phyloP scores from a whole-genome alignment of 2,888 invertebrate genomes.

The Caenorhabditis becei region DNA sequence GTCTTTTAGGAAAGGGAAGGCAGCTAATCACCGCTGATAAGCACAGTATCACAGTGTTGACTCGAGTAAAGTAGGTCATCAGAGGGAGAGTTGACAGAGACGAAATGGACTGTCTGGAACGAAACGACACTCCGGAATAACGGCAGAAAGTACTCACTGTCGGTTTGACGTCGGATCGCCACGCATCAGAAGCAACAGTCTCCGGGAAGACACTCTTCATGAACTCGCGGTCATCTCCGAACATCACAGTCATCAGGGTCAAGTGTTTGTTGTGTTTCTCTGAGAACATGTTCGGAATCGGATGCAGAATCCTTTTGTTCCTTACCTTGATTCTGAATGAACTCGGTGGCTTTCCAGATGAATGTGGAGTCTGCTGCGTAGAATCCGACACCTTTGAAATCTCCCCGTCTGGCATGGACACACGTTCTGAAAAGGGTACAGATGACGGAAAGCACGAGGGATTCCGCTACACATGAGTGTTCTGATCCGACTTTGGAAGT shows the following conservation, averaged over 20 bases:
- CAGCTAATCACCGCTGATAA: constrained; percentile 16
- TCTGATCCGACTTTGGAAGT: background rate
- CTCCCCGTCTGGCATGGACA: constrained; percentile 1
- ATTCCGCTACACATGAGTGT: no score
- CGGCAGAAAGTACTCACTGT: background rate
- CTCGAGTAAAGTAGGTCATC: constrained; percentile 15
- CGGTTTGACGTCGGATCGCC: background rate
- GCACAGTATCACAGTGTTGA: constrained; percentile 23
- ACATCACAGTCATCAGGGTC: background rate
- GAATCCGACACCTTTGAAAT: background rate
- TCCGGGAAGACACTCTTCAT: background rate
- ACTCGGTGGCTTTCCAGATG: background rate
- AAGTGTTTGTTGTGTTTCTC: background rate
- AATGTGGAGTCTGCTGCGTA: background rate
- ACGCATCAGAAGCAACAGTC: background rate
- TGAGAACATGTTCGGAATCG: background rate
- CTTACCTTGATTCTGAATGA: background rate
- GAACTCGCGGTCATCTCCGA: constrained; percentile 3
- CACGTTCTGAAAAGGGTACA: constrained; percentile 15
- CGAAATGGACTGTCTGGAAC: constrained; percentile 1
- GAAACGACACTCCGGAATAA: no score
- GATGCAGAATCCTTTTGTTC: background rate
- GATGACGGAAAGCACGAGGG: no score
- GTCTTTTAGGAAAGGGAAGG: background rate
- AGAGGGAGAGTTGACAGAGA: constrained; percentile 14